Percentiles rank a stretch among this genome's conserved stretches.
phyloP scores from a whole-genome alignment of 1,140 invertebrate genomes.

The Bombus impatiens region DNA sequence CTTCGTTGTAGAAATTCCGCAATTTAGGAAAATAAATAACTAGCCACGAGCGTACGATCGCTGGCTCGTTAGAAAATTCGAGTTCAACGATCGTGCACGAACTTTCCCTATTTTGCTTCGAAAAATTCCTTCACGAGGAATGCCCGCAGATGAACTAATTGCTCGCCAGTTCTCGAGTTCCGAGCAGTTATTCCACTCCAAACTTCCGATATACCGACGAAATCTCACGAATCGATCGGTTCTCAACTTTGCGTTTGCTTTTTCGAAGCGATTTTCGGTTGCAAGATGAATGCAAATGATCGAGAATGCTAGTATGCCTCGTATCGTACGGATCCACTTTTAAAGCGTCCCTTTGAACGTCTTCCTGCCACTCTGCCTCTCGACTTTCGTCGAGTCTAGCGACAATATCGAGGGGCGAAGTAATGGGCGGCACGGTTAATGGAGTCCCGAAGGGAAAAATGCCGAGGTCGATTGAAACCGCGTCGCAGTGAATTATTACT shows the following conservation, averaged over 20 bases:
- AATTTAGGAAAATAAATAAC: neutral
- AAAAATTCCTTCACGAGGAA: neutral
- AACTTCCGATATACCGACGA: neutral
- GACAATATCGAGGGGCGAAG: neutral
- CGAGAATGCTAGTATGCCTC: neutral
- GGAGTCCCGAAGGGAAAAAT: neutral
- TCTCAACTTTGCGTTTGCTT: no score
- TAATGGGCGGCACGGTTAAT: slow-evolving; percentile 36
- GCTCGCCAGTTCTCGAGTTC: neutral
- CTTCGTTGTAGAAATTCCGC: neutral
- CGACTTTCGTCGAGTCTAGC: neutral
- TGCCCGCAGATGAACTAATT: neutral
- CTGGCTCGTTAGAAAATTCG: neutral
- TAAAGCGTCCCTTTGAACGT: neutral
- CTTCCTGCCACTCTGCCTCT: neutral
- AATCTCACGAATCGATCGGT: neutral
- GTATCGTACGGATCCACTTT: neutral
- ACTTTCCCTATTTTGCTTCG: neutral
- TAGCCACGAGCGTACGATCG: neutral
- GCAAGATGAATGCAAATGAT: neutral
- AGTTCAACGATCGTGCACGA: neutral
- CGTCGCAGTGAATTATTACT: slow-evolving; percentile 20
- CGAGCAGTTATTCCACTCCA: neutral
- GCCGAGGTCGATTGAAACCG: slow-evolving; percentile 13
- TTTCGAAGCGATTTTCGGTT: no score